Evolutionary conservation across 2,888 invertebrate genomes (phyloP), one percentile per base, ranked within the genome.

Genomic region (Nasonia oneida): DNA sequence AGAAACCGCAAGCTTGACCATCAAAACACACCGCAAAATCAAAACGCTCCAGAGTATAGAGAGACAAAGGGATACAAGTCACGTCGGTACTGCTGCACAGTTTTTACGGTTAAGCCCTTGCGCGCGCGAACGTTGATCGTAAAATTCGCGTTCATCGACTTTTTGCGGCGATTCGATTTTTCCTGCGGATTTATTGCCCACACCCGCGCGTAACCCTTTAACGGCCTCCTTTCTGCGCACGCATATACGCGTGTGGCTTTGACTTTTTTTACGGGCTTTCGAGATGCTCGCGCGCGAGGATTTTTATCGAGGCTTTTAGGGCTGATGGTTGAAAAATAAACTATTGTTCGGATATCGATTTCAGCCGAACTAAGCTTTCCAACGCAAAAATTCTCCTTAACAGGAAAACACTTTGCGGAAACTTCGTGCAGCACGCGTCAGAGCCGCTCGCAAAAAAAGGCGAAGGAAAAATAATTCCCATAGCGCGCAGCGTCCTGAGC

Each of bases 71-170:
- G n/a, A 37, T 37, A 37, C 4, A 37, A 53, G 18, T 10, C 29
- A 64, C 23, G 29, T 23, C 47, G 15, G 39, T 33, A 37, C 42
- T 57, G 39, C 29, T 29, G 33, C 64, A 47, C 29, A 39, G 67
- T 82, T 82, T 82, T 82, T 70, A 77, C 70, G 83, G 82, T n/a
- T 57, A 53, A 15, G 23, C 71, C 78, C 73, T 70, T 79, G n/a
- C 42, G 33, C 42, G 4, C 37, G n/a, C n/a, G 81, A n/a, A 29
- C 71, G 39, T 61, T 8, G 84, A 79, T 84, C 84, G 80, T 84
- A 84, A 84, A 84, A 76, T 76, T 75, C 83, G 71, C 77, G 71
- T 78, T 73, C 83, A 71, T 83, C 83, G 83, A 18, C 57, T 83
- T 83, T 83, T 80, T 80, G 84, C 80, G 80, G 84, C 4, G 47